Evolutionary conservation across 2,797 vertebrate genomes (phyloP).

Genomic region (Alcedo atthis): DNA sequence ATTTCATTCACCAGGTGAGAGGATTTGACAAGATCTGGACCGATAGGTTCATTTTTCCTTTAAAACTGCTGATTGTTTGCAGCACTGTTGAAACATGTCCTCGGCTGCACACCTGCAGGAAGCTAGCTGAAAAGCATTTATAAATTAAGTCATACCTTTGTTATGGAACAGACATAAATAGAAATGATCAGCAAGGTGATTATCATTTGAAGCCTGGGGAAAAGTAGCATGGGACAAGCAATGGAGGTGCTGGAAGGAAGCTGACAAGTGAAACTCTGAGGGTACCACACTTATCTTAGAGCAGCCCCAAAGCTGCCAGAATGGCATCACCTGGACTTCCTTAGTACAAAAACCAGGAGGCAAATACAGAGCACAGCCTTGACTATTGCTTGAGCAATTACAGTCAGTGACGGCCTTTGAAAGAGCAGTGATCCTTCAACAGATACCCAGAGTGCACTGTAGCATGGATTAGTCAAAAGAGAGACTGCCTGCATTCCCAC

Average conservation of each 20-base stretch:
- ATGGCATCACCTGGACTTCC: background rate
- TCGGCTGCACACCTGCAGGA: background rate
- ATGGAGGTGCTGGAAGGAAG: background rate
- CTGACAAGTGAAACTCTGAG: background rate
- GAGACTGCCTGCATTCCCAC: background rate
- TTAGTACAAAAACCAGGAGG: background rate
- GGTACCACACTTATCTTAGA: background rate
- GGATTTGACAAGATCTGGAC: background rate
- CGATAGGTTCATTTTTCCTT: background rate
- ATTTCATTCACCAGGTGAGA: background rate
- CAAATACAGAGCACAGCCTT: accelerated
- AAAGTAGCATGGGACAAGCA: background rate
- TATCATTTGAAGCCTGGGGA: background rate
- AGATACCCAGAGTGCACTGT: accelerated
- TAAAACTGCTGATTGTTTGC: background rate
- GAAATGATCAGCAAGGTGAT: background rate
- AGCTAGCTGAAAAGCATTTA: background rate
- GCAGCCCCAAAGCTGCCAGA: background rate
- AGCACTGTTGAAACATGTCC: background rate
- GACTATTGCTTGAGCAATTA: background rate
- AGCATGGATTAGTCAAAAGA: background rate
- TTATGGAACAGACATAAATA: background rate
- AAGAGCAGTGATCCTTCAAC: accelerated
- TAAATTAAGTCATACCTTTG: background rate
- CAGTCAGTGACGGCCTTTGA: background rate